Base-by-base conservation (phyloP, 2,797 vertebrate species). In the Anomalospiza imberbis region DNA sequence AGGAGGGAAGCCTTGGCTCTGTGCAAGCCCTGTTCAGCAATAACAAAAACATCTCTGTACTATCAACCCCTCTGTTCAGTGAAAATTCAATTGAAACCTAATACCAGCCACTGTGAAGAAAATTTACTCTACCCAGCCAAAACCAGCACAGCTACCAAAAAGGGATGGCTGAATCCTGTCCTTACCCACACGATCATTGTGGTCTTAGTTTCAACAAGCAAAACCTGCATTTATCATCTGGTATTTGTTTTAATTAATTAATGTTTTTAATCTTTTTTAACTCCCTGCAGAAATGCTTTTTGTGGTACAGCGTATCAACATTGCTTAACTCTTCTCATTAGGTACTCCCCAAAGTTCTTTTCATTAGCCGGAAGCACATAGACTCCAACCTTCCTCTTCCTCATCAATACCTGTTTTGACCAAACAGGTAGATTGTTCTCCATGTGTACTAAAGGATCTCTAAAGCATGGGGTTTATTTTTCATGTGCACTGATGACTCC, bases 401-500 rank as follows among this genome's bases (percentile, higher is more conserved):
- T 87, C 61, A 77, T 57, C 32, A 70, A 34, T 50, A 34, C 4
- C 6, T 71, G 4, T 38, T 77, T 21, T 66, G 4, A 47, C 13
- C 38, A 73, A 88, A 65, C 1, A 66, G 13, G 12, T n/a, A 70
- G 3, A 17, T 42, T 50, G 7, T n/a, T 90, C 50, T 61, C 13
- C 26, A 32, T 25, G 18, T 25, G 17, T 67, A 19, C n/a, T 45
- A 40, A 79, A 66, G 22, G 17, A 6, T 80, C 6, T 13, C 4
- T 55, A 54, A 67, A 71, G 17, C 4, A 25, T 26, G 7, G 17
- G 3, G 2, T n/a, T 94, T 85, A 51, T 54, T 77, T 4, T 45
- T 53, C 0, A 0, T 44, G 26, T 66, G 9, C 34, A 20, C 5
- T 57, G 6, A 20, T 50, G 8, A 19, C 17, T 75, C 8, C 31